phyloP scores from a whole-genome alignment of 2,888 invertebrate genomes.

The Anagyrus pseudococci region DNA sequence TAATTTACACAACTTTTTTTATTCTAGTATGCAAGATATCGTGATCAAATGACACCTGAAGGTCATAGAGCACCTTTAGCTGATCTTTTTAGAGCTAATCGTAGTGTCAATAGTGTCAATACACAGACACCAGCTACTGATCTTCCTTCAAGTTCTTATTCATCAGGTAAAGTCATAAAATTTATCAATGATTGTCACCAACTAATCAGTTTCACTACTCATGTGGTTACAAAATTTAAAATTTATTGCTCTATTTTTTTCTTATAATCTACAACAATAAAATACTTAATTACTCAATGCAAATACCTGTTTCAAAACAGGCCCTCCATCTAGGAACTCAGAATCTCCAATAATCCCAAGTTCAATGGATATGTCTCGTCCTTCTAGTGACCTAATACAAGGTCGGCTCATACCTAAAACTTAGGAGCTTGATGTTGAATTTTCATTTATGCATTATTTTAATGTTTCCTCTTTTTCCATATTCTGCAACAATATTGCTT shows the following conservation, averaged over 20 bases:
- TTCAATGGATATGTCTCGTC: conserved; percentile 68
- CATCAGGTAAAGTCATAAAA: conserved; percentile 67
- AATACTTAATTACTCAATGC: conserved; percentile 3
- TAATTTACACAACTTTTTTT: background rate
- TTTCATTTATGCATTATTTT: conserved; percentile 10
- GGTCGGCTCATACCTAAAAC: conserved; percentile 52
- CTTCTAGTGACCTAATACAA: conserved; percentile 66
- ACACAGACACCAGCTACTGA: conserved; percentile 84
- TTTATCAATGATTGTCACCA: too few relatives aligned
- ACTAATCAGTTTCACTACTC: too few relatives aligned
- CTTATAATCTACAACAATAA: background rate
- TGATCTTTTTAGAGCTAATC: conserved; percentile 72
- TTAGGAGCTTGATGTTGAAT: conserved; percentile 22
- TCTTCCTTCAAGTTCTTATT: conserved; percentile 72
- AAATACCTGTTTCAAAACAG: conserved; percentile 61
- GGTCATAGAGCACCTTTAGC: conserved; percentile 86
- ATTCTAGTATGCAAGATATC: conserved; percentile 57
- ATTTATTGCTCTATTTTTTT: too few relatives aligned
- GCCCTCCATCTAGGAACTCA: conserved; percentile 71
- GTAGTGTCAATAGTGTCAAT: conserved; percentile 71
- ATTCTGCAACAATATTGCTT: too few relatives aligned
- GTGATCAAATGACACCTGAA: conserved; percentile 77
- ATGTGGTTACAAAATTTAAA: too few relatives aligned
- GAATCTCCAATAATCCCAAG: conserved; percentile 74
- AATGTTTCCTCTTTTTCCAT: conserved; percentile 20